These are phyloP conservation scores for Drosophila varians DNA, from an alignment of 1,140 invertebrate genomes.

Conservation along the genomic window DNA sequence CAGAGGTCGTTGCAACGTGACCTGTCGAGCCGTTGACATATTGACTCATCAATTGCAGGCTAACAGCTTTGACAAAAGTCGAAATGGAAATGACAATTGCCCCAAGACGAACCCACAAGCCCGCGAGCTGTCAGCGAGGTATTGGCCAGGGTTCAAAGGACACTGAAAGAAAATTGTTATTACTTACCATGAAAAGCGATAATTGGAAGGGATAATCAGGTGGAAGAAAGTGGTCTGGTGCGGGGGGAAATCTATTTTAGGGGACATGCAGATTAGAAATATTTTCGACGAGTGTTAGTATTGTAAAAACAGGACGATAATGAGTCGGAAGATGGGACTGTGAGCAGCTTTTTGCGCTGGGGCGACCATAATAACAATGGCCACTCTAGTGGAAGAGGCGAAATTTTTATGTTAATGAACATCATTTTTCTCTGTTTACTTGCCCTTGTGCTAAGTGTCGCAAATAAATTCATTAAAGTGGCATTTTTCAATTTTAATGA, in stretches of 20 bases:
- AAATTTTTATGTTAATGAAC: constrained; percentile 78
- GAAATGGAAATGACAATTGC: constrained; percentile 73
- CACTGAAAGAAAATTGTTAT: constrained; percentile 9
- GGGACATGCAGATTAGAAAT: too few relatives aligned
- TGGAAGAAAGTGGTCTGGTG: too few relatives aligned
- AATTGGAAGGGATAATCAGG: too few relatives aligned
- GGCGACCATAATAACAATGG: constrained; percentile 27
- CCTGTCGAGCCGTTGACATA: constrained; percentile 69
- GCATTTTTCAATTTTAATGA: constrained; percentile 82
- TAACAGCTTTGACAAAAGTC: constrained; percentile 55
- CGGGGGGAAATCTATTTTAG: too few relatives aligned
- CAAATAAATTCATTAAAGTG: constrained; percentile 82
- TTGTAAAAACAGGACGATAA: constrained; percentile 6
- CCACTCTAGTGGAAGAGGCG: constrained; percentile 42
- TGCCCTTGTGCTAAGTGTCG: constrained; percentile 77
- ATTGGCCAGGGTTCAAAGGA: neutral
- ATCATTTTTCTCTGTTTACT: constrained; percentile 78
- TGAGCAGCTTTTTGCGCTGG: neutral
- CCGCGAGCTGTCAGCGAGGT: constrained; percentile 1
- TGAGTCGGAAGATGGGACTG: neutral
- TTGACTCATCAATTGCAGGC: constrained; percentile 75
- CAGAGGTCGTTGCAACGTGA: constrained; percentile 51
- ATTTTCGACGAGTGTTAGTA: neutral
- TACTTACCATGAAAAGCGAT: too few relatives aligned
- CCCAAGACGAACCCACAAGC: constrained; percentile 17